Base-by-base conservation (phyloP, 2,113 vertebrate genomes). In the Elephas maximus region DNA sequence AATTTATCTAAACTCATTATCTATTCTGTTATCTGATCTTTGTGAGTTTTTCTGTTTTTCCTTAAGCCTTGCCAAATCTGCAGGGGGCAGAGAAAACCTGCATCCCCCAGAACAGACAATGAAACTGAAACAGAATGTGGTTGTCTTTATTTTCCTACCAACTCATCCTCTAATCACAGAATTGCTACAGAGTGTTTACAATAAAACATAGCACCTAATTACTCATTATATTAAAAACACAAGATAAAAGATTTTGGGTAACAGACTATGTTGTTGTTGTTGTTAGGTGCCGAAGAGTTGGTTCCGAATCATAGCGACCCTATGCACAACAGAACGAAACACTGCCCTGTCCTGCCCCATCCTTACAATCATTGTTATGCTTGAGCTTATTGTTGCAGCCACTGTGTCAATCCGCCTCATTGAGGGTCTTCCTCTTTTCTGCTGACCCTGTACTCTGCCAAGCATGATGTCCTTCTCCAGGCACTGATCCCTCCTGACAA, bases 101-200 rank as follows among this genome's bases (percentile, higher is more conserved):
- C 30, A 78, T 33, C 8, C 21, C 41, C 57, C 48, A 37, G 15
- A 95, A 85, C 21, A 98, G 73, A 88, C 65, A 88, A 82, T 21
- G 44, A 73, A 81, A 82, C 74, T 67, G 45, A 91, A 45, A 89
- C 44, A 86, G n/a, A 51, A 91, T 65, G n/a, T 26, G 18, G 8
- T 41, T 63, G 28, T 94, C 44, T 91, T 44, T 76, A 24, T n/a
- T 57, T 96, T 95, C 87, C 81, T 67, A 30, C 44, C 44, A 51
- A 37, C 37, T n/a, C 10, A 11, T 41, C 44, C 57, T 88, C 84
- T 83, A 62, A 76, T 60, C 33, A 48, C 57, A 90, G 10, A 26
- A 88, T 88, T 57, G 20, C 67, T 95, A 51, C 21, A 80, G 67
- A 86, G 79, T 82, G 14, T 69, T 92, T 92, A 82, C 90, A 90